phyloP scores from a whole-genome alignment of 2,888 invertebrate species.

The Agapostemon virescens region DNA sequence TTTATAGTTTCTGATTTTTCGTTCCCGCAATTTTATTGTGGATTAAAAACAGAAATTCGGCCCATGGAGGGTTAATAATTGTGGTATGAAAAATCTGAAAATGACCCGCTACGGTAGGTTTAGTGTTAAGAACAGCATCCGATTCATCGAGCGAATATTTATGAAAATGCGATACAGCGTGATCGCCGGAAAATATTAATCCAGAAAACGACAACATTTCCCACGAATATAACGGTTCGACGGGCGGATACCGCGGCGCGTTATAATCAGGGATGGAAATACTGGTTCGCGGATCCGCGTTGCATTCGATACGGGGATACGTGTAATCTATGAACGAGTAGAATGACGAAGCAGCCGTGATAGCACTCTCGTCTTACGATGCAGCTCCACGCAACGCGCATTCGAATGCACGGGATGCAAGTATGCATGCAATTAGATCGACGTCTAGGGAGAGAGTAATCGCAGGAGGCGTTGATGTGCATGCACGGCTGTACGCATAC shows the following conservation, averaged over 20 bases:
- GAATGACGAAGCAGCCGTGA: conserved; percentile 22
- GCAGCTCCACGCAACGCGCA: conserved; percentile 4
- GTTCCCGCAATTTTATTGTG: no score
- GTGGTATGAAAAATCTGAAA: no score
- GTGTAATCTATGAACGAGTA: conserved; percentile 1
- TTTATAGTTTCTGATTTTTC: no score
- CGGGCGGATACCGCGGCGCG: background rate
- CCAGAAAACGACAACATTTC: background rate
- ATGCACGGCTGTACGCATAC: conserved; percentile 13
- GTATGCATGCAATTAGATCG: conserved; percentile 51
- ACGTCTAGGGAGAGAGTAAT: conserved; percentile 50
- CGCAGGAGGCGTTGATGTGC: conserved; percentile 33
- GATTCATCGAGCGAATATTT: background rate
- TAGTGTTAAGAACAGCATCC: background rate
- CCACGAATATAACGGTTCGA: background rate
- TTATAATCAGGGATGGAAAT: conserved; percentile 6
- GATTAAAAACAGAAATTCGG: no score
- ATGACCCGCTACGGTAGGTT: no score
- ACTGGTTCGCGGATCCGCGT: conserved; percentile 20
- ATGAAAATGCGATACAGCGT: background rate
- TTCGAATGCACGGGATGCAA: conserved; percentile 23
- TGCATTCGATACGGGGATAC: conserved; percentile 10
- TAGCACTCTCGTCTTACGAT: conserved; percentile 14
- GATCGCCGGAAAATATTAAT: background rate
- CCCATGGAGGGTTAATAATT: no score